Conservation (phyloP, 2,888 invertebrate genomes). For the Trisateles emortualis region DNA sequence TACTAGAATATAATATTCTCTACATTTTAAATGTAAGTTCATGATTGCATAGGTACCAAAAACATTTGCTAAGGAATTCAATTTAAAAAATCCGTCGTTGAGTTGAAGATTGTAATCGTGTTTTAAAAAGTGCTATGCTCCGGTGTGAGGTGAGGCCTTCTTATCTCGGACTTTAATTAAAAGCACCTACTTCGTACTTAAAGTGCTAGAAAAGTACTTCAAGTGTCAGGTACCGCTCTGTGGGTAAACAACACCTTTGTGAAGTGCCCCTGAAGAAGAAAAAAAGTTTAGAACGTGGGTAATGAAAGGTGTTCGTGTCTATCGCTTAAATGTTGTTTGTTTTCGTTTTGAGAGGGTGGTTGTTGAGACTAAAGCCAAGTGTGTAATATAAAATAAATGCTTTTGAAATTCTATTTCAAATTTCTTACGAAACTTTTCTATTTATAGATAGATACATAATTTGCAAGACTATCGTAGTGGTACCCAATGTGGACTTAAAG, state of each 20-base stretch:
- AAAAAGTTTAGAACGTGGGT: conserved; percentile 18
- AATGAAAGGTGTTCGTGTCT: conserved; percentile 4
- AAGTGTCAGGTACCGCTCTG: conserved; percentile 15
- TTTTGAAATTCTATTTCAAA: not conserved
- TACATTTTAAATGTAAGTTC: too few species aligned
- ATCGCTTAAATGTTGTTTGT: not conserved
- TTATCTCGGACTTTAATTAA: conserved; percentile 26
- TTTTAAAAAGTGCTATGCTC: not conserved
- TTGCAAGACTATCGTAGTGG: too few species aligned
- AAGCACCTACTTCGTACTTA: conserved; percentile 15
- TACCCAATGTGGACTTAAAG: too few species aligned
- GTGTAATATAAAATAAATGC: not conserved
- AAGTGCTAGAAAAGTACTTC: conserved; percentile 17
- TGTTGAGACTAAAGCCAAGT: too few species aligned
- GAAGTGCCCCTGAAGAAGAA: conserved; percentile 19
- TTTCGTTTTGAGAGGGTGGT: not conserved
- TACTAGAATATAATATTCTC: too few species aligned
- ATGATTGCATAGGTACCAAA: too few species aligned
- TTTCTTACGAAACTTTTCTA: too few species aligned
- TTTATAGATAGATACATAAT: too few species aligned
- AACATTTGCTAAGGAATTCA: not conserved
- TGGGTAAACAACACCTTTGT: conserved; percentile 39
- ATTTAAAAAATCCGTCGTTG: not conserved
- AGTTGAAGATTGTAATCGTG: not conserved
- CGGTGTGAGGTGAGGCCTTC: not conserved